Conservation (phyloP, 2,888 invertebrate genomes). For the Coelinius sp. region DNA sequence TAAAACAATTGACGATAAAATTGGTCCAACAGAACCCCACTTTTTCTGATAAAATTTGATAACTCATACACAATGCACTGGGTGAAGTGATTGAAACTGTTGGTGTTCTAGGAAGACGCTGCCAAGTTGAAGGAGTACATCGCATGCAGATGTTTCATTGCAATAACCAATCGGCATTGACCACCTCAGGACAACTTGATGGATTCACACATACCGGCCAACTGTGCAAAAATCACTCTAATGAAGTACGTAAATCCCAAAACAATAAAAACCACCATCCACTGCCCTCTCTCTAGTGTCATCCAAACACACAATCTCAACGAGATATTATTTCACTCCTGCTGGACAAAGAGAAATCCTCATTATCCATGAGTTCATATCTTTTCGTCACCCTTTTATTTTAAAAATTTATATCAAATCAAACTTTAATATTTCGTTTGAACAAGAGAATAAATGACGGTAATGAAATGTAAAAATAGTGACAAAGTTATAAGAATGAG, state of each 20-base stretch:
- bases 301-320: too few relatives aligned
- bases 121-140: too few relatives aligned
- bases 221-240: background rate
- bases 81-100: too few relatives aligned
- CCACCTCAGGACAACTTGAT: background rate
- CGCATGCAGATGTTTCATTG: too few relatives aligned
- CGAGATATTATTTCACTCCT: background rate
- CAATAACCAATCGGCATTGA: background rate
- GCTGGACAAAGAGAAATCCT: background rate
- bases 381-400: background rate
- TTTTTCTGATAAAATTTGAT: too few relatives aligned
- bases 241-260: background rate
- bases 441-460: background rate
- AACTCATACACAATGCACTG: too few relatives aligned
- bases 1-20: too few relatives aligned
- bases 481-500: background rate
- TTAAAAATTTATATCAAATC: too few relatives aligned
- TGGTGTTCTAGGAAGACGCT: too few relatives aligned
- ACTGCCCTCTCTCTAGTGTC: slow-evolving; percentile 6
- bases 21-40: too few relatives aligned
- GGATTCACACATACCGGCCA: background rate
- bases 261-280: background rate
- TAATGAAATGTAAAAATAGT: background rate
- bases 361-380: background rate
- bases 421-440: too few relatives aligned